Base-by-base conservation (phyloP, 2,797 vertebrate species). In the Decapterus maruadsi region DNA sequence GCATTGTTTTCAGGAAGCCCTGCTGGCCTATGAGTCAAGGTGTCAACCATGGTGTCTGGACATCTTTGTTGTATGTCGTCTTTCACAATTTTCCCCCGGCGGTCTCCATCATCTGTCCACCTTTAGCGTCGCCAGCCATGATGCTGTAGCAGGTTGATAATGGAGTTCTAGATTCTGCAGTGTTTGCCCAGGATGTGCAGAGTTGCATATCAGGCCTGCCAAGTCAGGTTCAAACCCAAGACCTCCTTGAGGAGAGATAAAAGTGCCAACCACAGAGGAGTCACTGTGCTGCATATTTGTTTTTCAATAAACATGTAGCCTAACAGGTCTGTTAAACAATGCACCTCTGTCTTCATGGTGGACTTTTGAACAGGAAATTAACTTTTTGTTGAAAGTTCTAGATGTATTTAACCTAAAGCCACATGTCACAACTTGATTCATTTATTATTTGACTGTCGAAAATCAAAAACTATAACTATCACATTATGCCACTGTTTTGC, bases 221-320 rank as follows among this genome's bases (percentile, higher is more conserved):
- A 48, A 38, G 11, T 40, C 73, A 60, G 45, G 54, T 26, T 69
- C 55, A 58, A 58, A 48, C 29, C 48, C 17, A 11, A 26, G 17
- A 62, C 4, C 12, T 72, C 36, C 50, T 53, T 60, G 10, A 19
- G 6, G 20, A n/a, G 34, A 8, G 14, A 17, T 0, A n/a, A 29
- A 10, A 14, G 8, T 22, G 46, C 40, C 8, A 50, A 34, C 46
- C 55, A 40, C 54, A 50, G 50, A 5, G 31, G 4, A 63, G 26
- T 72, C 62, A 31, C 43, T 57, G 26, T 53, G n/a, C 26, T 29
- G 36, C 36, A 62, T 29, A 36, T 43, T 57, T 17, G 53, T 11
- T 13, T 63, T 45, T 51, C 0, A 1, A 48, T 34, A 74, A 75
- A 46, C 1, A 8, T 51, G 13, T 1, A 26, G 26, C 26, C 26